Evolutionary conservation across 2,888 invertebrate species (phyloP).

Genomic region (Eristalinus sepulchralis): DNA sequence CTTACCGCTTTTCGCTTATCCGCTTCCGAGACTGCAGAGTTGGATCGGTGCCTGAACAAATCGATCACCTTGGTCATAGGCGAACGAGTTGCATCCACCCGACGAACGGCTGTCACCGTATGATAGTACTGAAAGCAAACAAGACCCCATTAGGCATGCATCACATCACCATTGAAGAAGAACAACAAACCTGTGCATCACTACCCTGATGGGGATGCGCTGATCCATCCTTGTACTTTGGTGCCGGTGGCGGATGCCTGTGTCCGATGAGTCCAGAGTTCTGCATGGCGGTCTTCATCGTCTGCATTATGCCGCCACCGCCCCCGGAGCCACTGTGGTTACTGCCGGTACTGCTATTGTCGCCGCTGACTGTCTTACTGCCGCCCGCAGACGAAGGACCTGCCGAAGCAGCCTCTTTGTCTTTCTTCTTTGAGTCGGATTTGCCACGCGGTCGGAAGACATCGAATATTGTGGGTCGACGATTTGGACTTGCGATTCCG

Average conservation of each 20-base stretch:
- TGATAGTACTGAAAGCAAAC: slow-evolving; percentile 85
- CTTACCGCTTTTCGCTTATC: slow-evolving; percentile 88
- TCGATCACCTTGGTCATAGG: slow-evolving; percentile 96
- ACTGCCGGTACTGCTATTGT: slow-evolving; percentile 78
- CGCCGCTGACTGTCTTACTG: slow-evolving; percentile 70
- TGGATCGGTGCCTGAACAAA: slow-evolving; percentile 90
- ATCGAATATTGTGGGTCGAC: slow-evolving; percentile 89
- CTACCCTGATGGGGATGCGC: slow-evolving; percentile 87
- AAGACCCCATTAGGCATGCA: not conserved
- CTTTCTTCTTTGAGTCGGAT: slow-evolving; percentile 84
- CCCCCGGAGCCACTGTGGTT: slow-evolving; percentile 76
- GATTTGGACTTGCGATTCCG: slow-evolving; percentile 85
- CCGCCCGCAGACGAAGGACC: slow-evolving; percentile 75
- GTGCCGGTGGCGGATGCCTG: slow-evolving; percentile 76
- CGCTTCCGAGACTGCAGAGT: slow-evolving; percentile 86
- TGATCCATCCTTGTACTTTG: slow-evolving; percentile 85
- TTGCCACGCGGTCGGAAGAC: slow-evolving; percentile 90
- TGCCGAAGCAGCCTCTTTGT: slow-evolving; percentile 73
- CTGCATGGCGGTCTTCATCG: slow-evolving; percentile 91
- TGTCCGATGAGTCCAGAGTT: slow-evolving; percentile 78
- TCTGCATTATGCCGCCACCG: slow-evolving; percentile 86
- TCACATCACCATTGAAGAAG: not conserved
- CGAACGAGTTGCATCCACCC: slow-evolving; percentile 85
- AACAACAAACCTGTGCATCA: slow-evolving; percentile 77
- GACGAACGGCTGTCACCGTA: slow-evolving; percentile 85